Evolutionary conservation across 2,113 vertebrate species (phyloP).

Genomic region (Hylia prasina): DNA sequence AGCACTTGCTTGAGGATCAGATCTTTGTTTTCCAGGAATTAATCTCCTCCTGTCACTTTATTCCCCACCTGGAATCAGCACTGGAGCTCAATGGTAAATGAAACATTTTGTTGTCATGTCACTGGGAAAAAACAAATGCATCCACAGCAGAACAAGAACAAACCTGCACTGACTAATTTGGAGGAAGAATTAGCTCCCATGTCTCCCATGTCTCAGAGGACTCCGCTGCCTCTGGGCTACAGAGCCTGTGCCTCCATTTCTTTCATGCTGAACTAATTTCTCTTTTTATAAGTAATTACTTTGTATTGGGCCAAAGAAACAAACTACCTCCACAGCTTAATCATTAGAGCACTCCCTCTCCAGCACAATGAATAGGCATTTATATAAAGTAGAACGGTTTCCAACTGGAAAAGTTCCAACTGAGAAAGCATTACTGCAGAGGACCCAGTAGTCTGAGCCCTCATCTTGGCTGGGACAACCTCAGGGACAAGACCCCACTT

Average conservation of each 20-base stretch:
- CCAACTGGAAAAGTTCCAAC: constrained; percentile 54
- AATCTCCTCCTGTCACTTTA: background rate
- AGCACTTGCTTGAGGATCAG: background rate
- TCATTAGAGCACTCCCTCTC: constrained; percentile 22
- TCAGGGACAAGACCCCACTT: background rate
- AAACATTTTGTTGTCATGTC: constrained; percentile 5
- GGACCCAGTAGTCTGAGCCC: background rate
- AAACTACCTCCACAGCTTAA: constrained; percentile 9
- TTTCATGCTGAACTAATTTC: constrained; percentile 12
- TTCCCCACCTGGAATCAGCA: background rate
- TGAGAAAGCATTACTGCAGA: constrained; percentile 52
- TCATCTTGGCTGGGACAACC: background rate
- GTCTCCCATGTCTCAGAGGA: background rate
- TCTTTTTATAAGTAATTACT: constrained; percentile 38
- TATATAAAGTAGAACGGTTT: constrained; percentile 42
- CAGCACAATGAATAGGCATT: constrained; percentile 59
- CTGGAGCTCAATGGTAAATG: background rate
- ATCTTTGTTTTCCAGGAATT: background rate
- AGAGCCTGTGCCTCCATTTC: background rate
- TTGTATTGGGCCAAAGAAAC: constrained; percentile 10
- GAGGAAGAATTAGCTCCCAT: background rate
- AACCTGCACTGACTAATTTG: background rate
- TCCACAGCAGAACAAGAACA: background rate
- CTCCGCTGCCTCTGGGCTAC: background rate
- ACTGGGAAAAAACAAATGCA: background rate